Evolutionary conservation across 1,140 invertebrate genomes (phyloP).

Genomic region (Drosophila littoralis): DNA sequence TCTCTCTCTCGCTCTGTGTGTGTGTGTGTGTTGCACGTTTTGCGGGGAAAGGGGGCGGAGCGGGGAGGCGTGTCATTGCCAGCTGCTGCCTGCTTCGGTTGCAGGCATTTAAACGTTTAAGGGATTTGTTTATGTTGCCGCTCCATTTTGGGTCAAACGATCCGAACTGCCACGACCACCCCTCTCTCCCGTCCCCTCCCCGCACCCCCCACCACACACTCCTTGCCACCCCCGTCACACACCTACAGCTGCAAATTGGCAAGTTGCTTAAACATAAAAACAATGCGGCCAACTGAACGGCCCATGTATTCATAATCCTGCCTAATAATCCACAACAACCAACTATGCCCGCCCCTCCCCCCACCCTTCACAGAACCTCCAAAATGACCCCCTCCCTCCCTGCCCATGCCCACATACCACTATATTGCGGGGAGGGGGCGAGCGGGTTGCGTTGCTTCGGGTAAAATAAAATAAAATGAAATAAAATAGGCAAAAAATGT

Average conservation of each 20-base stretch:
- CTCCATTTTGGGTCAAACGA: conserved; percentile 48
- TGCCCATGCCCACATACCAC: not conserved
- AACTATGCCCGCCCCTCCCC: conserved; percentile 3
- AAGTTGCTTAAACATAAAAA: conserved; percentile 75
- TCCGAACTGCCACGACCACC: not conserved
- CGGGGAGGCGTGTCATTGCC: conserved; percentile 41
- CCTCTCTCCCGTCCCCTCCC: not conserved
- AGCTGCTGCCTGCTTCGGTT: conserved; percentile 64
- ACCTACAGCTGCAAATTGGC: conserved; percentile 58
- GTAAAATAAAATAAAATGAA: conserved; percentile 46
- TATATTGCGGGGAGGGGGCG: not conserved
- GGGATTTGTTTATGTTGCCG: conserved; percentile 76
- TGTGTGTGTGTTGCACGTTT: not conserved
- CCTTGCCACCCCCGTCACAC: conserved; percentile 18
- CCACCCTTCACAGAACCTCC: not conserved
- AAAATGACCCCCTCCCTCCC: not conserved
- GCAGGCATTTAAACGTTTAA: conserved; percentile 79
- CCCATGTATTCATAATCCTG: conserved; percentile 78
- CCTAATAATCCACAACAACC: conserved; percentile 70
- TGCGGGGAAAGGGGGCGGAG: not conserved
- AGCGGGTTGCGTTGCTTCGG: conserved; percentile 15
- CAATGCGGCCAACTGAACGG: conserved; percentile 74
- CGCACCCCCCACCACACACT: not conserved
- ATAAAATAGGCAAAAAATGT: conserved; percentile 50
- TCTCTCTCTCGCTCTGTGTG: conserved; percentile 6